phyloP scores from a whole-genome alignment of 37 sponge, comb jelly and placozoan species.

The Petrosia ficiformis region DNA sequence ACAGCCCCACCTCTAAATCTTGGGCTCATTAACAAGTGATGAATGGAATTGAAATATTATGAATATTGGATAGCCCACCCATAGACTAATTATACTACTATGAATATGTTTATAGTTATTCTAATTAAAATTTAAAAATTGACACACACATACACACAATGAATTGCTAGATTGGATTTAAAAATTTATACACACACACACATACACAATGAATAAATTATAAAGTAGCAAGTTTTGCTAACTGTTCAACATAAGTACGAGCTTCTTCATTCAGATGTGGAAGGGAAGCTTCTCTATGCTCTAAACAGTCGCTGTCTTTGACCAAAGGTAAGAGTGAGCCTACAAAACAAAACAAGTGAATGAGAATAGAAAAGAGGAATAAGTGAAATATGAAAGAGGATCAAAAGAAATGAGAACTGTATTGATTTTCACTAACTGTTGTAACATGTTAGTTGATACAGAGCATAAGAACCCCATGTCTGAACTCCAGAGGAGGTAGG shows the following conservation, averaged over 20 bases:
- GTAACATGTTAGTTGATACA: conserved; percentile 8
- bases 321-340: background rate
- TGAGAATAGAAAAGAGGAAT: background rate
- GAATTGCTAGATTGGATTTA: background rate
- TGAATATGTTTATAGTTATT: no score
- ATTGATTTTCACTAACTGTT: conserved; percentile 1
- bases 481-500: background rate
- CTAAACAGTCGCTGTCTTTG: background rate
- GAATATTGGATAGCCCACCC: no score
- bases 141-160: no score
- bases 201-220: background rate
- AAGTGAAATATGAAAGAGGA: background rate
- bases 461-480: conserved; percentile 25
- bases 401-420: no score
- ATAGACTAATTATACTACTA: no score
- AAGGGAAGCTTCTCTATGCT: background rate
- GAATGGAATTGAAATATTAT: no score
- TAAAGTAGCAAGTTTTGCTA: background rate
- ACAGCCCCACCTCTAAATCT: no score
- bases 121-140: no score
- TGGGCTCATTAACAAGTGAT: no score
- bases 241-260: background rate
- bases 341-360: no score
- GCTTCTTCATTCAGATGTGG: background rate
- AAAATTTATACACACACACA: background rate